phyloP scores from a whole-genome alignment of 2,888 invertebrate species.

The Baronia brevicornis region DNA sequence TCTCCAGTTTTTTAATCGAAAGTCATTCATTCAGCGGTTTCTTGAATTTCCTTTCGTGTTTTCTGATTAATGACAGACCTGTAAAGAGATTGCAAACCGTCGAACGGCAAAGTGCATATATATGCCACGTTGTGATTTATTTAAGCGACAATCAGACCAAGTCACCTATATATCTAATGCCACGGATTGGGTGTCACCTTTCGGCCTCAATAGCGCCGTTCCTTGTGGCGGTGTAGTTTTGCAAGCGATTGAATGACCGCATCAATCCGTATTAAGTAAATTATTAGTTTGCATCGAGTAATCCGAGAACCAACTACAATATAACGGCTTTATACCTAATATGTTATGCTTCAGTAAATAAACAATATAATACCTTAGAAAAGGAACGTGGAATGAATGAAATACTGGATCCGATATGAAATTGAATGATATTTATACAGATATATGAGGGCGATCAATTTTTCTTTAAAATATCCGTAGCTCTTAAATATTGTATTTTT shows the following conservation, averaged over 20 bases:
- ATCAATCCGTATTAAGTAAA: conserved; percentile 62
- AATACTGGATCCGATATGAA: conserved; percentile 19
- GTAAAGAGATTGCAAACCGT: background rate
- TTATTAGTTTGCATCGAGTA: conserved; percentile 57
- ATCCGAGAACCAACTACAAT: conserved; percentile 59
- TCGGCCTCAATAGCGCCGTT: conserved; percentile 63
- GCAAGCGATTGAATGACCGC: conserved; percentile 67
- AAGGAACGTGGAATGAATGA: conserved; percentile 7
- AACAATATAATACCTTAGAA: conserved; percentile 42
- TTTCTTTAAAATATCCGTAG: too few species aligned
- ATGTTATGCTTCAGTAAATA: conserved; percentile 53
- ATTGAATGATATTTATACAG: too few species aligned
- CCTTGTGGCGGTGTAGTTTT: conserved; percentile 55
- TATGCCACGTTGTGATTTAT: conserved; percentile 21
- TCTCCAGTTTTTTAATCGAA: too few species aligned
- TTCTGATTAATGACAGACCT: too few species aligned
- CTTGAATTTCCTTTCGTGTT: too few species aligned
- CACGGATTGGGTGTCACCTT: conserved; percentile 65
- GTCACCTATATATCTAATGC: conserved; percentile 45
- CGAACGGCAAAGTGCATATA: conserved; percentile 7
- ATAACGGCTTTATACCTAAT: conserved; percentile 57
- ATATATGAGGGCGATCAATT: too few species aligned
- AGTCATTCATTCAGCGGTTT: too few species aligned
- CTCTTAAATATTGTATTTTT: too few species aligned
- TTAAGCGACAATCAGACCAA: too few species aligned